Percentiles rank a stretch among this genome's conserved stretches.
These are phyloP conservation scores for Meda fulgida DNA, from an alignment of 2,797 vertebrate genomes.

Conservation along the genomic window DNA sequence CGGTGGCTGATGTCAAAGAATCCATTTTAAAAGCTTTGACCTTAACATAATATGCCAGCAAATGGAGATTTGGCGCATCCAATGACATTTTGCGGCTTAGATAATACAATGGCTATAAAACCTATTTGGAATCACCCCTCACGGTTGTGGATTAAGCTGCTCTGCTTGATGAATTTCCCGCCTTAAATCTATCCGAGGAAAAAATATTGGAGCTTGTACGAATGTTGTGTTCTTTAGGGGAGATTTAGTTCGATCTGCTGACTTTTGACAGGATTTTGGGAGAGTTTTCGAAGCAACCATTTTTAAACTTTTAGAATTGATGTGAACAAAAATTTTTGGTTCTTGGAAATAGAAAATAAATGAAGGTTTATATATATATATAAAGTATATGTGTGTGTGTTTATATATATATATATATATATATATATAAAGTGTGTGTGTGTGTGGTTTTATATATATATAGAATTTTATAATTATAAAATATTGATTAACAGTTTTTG, in stretches of 20 bases:
- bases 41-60: slow-evolving; percentile 55
- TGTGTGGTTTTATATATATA: not conserved
- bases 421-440: too few species aligned
- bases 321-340: not conserved
- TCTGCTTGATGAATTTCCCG: slow-evolving; percentile 44
- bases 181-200: slow-evolving; percentile 25
- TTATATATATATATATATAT: not conserved
- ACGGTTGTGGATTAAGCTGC: slow-evolving; percentile 54
- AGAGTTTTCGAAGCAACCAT: slow-evolving; percentile 16
- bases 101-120: slow-evolving; percentile 52
- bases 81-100: slow-evolving; percentile 58
- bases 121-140: slow-evolving; percentile 53
- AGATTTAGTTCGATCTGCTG: slow-evolving; percentile 34
- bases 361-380: not conserved
- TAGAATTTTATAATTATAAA: not conserved
- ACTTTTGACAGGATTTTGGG: slow-evolving; percentile 13
- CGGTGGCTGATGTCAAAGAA: slow-evolving; percentile 47
- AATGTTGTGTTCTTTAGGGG: slow-evolving; percentile 31
- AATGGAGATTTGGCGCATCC: slow-evolving; percentile 47
- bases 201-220: not conserved
- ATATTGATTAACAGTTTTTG: not conserved
- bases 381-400: too few species aligned
- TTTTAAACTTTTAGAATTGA: slow-evolving; percentile 10
- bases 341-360: not conserved
- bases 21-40: slow-evolving; percentile 55